phyloP scores from a whole-genome alignment of 2,797 vertebrate species.

The Dipus sagitta region DNA sequence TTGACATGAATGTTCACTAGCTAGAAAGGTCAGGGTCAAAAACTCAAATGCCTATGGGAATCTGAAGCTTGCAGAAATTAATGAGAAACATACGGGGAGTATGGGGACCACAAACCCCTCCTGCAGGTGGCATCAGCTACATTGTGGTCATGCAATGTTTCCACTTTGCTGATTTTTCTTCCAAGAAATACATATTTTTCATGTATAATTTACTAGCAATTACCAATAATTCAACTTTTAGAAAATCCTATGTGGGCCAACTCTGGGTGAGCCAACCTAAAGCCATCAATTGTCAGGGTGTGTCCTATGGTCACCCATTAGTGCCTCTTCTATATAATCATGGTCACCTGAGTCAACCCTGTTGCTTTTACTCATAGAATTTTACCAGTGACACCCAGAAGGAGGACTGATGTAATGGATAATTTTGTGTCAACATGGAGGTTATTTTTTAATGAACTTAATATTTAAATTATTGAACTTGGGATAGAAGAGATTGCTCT shows the following conservation, averaged over 20 bases:
- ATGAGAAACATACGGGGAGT: background rate
- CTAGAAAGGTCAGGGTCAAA: background rate
- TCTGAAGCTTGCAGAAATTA: background rate
- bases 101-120: background rate
- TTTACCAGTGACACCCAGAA: background rate
- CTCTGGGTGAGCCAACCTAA: background rate
- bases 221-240: slow-evolving; percentile 13
- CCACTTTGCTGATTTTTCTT: background rate
- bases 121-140: background rate
- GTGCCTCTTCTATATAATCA: background rate
- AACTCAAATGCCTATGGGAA: background rate
- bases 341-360: background rate
- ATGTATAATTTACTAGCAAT: slow-evolving; percentile 44
- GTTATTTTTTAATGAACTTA: background rate
- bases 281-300: background rate
- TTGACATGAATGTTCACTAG: background rate
- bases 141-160: background rate
- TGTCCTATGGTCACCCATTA: background rate
- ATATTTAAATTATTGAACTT: slow-evolving; percentile 8
- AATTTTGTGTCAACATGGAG: background rate
- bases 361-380: background rate
- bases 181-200: background rate
- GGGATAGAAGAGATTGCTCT: background rate
- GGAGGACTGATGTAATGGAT: background rate
- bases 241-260: background rate